Conservation (phyloP, 2,113 vertebrate genomes). For the Uropsilus gracilis region DNA sequence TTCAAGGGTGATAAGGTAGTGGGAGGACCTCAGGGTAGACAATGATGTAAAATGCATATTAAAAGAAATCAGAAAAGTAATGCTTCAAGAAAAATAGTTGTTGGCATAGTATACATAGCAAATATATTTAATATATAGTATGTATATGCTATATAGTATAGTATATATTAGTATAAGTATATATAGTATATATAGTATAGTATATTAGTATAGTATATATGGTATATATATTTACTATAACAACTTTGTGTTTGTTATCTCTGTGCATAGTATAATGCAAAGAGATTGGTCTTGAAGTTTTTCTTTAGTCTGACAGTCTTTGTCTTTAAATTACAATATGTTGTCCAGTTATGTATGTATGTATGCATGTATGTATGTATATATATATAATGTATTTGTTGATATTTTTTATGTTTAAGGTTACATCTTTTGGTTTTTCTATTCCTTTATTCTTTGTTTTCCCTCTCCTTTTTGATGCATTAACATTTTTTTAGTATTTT, state of each 20-base stretch:
- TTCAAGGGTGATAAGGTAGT: no score
- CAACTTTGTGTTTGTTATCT: not conserved
- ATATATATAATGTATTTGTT: not conserved
- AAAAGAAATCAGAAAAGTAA: no score
- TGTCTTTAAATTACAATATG: not conserved
- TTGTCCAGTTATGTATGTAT: not conserved
- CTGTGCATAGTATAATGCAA: not conserved
- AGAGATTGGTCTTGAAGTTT: not conserved
- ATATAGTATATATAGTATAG: no score
- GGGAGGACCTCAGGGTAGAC: no score
- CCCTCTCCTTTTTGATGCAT: not conserved
- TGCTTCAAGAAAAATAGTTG: no score
- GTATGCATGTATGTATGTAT: no score
- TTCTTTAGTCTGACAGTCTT: not conserved
- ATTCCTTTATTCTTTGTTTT: not conserved
- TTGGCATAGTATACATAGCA: no score
- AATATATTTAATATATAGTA: no score
- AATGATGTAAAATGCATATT: no score
- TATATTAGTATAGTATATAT: no score
- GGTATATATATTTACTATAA: not conserved
- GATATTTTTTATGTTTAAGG: not conserved
- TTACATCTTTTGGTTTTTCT: not conserved
- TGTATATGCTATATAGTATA: no score
- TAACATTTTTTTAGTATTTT: not conserved
- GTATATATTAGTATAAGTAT: no score